Evolutionary conservation across 2,797 vertebrate species (phyloP).

Genomic region (Rhinichthys osculus): DNA sequence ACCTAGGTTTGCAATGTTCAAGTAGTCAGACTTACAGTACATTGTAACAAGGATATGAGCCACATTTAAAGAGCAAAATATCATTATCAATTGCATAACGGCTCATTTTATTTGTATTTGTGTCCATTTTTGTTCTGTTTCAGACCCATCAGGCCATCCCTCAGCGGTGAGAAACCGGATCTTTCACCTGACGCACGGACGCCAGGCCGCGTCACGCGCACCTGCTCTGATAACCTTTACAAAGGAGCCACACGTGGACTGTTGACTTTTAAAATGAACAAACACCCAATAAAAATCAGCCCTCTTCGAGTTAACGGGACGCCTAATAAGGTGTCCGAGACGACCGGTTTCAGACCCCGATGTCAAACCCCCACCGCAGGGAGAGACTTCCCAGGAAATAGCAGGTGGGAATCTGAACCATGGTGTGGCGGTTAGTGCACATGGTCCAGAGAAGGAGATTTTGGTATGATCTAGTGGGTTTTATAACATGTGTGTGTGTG

Average conservation of each 20-base stretch:
- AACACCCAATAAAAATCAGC: slow-evolving; percentile 31
- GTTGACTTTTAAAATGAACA: slow-evolving; percentile 33
- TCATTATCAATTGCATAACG: not conserved
- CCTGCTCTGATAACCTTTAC: not conserved
- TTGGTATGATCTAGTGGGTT: not conserved
- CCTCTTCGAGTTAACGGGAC: slow-evolving; percentile 6
- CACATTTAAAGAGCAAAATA: not conserved
- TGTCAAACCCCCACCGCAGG: slow-evolving; percentile 1
- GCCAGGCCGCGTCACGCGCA: not conserved
- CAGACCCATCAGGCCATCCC: not conserved
- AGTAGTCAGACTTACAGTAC: not conserved
- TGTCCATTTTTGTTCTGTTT: not conserved
- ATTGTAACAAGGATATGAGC: not conserved
- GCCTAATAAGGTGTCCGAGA: slow-evolving; percentile 2
- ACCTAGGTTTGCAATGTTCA: not conserved
- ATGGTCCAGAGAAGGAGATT: not conserved
- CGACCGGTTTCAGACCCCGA: not conserved
- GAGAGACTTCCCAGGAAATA: slow-evolving; percentile 6
- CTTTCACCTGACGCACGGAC: not conserved
- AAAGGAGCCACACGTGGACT: not conserved
- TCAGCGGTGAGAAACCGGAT: not conserved
- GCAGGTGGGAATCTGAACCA: slow-evolving; percentile 21
- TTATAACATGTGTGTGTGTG: slow-evolving; percentile 4
- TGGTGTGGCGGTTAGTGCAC: not conserved
- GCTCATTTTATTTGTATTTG: not conserved